Percentiles rank a stretch among this genome's conserved stretches.
phyloP scores from a whole-genome alignment of 2,113 vertebrate genomes.

The Nibea coibor region DNA sequence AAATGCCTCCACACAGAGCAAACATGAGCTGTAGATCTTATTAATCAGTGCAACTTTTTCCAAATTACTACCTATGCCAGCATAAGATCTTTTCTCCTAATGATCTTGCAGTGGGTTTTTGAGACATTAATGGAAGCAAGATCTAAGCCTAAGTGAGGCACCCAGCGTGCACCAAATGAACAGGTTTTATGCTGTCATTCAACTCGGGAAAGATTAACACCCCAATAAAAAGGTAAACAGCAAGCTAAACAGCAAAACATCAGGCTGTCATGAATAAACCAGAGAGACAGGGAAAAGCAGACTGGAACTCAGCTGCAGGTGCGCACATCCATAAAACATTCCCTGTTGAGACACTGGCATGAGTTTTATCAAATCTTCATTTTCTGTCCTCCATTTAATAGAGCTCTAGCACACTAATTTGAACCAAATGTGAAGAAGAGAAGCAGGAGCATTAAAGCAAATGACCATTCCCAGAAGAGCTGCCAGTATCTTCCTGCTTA shows the following conservation, averaged over 20 bases:
- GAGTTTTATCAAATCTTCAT: conserved; percentile 66
- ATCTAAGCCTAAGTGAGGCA: not conserved
- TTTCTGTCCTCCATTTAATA: conserved; percentile 53
- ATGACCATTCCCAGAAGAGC: conserved; percentile 34
- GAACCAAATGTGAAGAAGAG: conserved; percentile 51
- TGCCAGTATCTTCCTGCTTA: conserved; percentile 24
- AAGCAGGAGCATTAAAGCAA: conserved; percentile 51
- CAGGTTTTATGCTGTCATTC: conserved; percentile 44
- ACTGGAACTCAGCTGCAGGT: conserved; percentile 25
- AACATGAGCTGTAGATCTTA: not conserved
- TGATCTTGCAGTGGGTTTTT: not conserved
- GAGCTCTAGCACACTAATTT: conserved; percentile 56
- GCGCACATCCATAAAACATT: conserved; percentile 64
- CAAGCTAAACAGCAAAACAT: conserved; percentile 42
- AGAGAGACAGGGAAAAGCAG: conserved; percentile 19
- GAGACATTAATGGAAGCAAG: conserved; percentile 21
- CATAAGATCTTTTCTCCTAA: conserved; percentile 2
- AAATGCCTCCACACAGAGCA: not conserved
- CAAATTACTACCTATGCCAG: not conserved
- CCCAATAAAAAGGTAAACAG: conserved; percentile 51
- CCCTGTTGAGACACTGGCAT: conserved; percentile 46
- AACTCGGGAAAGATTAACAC: conserved; percentile 57
- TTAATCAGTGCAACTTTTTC: not conserved
- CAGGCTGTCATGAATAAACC: conserved; percentile 66
- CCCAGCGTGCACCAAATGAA: conserved; percentile 4